Evolutionary conservation across 2,113 vertebrate species (phyloP), one percentile per base, ranked within the genome.

Genomic region (Paradoxurus hermaphroditus): DNA sequence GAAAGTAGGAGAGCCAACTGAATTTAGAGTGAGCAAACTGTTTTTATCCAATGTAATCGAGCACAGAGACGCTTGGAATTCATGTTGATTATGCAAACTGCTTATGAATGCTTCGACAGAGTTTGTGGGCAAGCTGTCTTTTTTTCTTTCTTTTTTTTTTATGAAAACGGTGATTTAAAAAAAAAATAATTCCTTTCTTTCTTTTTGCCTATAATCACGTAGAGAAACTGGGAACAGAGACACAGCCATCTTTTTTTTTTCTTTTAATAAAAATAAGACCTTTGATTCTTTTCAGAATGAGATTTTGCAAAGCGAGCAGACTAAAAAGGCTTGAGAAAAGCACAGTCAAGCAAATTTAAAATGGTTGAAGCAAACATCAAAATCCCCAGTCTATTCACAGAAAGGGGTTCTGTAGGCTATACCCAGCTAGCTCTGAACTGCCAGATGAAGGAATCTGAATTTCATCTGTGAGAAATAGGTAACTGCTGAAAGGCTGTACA

Each of bases 1-100:
- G 53, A 62, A 94, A 79, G 15, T 39, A 49, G 31, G 41, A 90
- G 18, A 95, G 49, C 59, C 91, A 84, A 92, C 36, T 67, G 82
- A 51, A 96, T 85, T 77, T 88, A 70, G 78, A 84, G 46, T 85
- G 56, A 86, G 36, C 18, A 91, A 90, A 96, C 70, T 85, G 85
- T 77, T 95, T 96, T 94, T 78, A 87, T 89, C 41, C 27, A 86
- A 97, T 89, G 34, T 79, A 91, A 91, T 46, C 2, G 4, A 95
- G 51, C 23, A 53, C 14, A 77, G 46, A 94, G 67, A 94, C 68
- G 63, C 18, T 95, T 86, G 85, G 91, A 97, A 86, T 79, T 21
- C 36, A 65, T 79, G 56, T 53, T 67, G 53, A 90, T 92, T 91
- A 90, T 96, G 78, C 36, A 92, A 92, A 91, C 94, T 93, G 53